Base-by-base conservation (phyloP, 2,888 invertebrate genomes). In the Aricia artaxerxes region DNA sequence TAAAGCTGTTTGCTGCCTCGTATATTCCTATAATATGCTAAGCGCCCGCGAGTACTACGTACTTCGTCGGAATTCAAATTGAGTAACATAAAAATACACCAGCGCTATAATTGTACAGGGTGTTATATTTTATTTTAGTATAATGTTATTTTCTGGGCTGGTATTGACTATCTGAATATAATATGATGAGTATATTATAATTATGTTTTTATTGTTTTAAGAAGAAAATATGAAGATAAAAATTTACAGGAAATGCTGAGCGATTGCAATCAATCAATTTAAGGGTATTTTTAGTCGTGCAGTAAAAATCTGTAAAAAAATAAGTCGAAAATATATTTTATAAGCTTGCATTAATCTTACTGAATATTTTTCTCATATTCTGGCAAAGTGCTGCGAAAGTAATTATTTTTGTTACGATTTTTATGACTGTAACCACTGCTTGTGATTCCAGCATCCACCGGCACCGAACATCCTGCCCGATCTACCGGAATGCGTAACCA, bases 401-500 rank as follows among this genome's bases (percentile, higher is more conserved):
- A 1, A 64, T 31, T 24, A 24, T 24, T 9, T 31, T 69, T 35
- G 9, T 2, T 35, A 16, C 2, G 69, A 69, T 69, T 69, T 11
- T 69, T 1, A 38, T 16, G 13, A 38, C 69, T 69, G 35, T 69
- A 38, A 64, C 60, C n/a, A 31, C 64, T 40, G 40, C n/a, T n/a
- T 73, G 44, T 81, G 81, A 82, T 90, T 87, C 24, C 86, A 92
- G 91, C 89, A 88, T 38, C 81, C 84, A 4, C 86, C 88, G 73
- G 85, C 89, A 0, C 89, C 91, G 6, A 90, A 84, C 76, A 88
- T 92, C 78, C 83, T 92, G 1, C 91, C 89, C 0, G 93, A 92
- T 40, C 85, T 92, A n/a, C 92, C 93, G 3, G 93, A 93, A 78
- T 92, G 91, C 83, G 87, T 92, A 40, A 91, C 90, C 78, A 91